Base-by-base conservation (phyloP, 2,113 vertebrate species). In the Nymphicus hollandicus region DNA sequence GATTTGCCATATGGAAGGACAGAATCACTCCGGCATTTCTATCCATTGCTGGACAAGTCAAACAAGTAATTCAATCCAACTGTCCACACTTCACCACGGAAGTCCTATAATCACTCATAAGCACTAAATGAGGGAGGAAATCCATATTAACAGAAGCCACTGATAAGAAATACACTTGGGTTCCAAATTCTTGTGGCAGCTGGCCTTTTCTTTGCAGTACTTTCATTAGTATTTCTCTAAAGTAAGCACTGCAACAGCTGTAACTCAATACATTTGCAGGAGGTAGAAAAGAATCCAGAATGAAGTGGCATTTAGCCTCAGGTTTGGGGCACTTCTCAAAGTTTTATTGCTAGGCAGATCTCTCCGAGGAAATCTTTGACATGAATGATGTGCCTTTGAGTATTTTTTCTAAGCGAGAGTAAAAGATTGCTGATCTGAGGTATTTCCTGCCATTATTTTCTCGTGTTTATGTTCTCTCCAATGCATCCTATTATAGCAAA, bases 381-480 rank as follows among this genome's bases (percentile, higher is more conserved):
- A 93, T n/a, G n/a, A 95, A 70, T 65, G 72, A 87, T 10, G 4
- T 49, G 72, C 65, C 83, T 89, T 28, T 46, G 47, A 92, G 63
- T 93, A 68, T 72, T 90, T 94, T 86, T 92, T 81, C 86, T 86
- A 81, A 86, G 79, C 13, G 28, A 91, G 79, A 96, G 85, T 65
- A 79, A 44, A 65, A 86, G 77, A 76, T 50, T 80, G 78, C 78
- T 94, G 72, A 83, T 61, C 81, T 52, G 66, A 83, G 86, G 50
- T 87, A 95, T 91, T 96, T 97, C 83, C 92, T 93, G 91, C 47
- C 88, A 94, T 95, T 95, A 96, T 94, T 95, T 95, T 65, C 94
- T 87, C 25, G 33, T 86, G 88, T 93, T 96, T 93, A 83, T 83
- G 80, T 72, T 94, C 86, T 84, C 86, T 76, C 83, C 65, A 81